Conservation (phyloP, 2,797 vertebrate species). For the Poeciliopsis paucimaculata region DNA sequence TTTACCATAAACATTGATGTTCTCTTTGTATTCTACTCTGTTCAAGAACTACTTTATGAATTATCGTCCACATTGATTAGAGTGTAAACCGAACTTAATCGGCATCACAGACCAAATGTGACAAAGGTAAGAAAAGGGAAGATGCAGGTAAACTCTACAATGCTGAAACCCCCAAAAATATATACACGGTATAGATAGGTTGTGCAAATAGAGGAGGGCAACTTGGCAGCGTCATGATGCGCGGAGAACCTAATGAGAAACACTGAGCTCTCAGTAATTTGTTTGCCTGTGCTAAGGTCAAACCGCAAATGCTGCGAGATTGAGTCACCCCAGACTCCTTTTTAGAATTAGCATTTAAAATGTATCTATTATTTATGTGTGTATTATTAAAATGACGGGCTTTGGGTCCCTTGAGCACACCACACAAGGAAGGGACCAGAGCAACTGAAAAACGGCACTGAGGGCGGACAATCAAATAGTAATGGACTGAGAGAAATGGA, state of each 20-base stretch:
- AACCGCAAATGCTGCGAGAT: conserved; percentile 70
- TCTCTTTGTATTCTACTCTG: background rate
- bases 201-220: conserved; percentile 33
- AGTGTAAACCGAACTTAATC: background rate
- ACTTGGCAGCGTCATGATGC: conserved; percentile 63
- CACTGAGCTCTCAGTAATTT: conserved; percentile 61
- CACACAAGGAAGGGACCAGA: conserved; percentile 31
- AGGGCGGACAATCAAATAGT: conserved; percentile 37
- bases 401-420: conserved; percentile 58
- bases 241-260: conserved; percentile 73
- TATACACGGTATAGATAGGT: background rate
- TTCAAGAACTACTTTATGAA: conserved; percentile 13
- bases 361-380: conserved; percentile 79
- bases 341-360: conserved; percentile 79
- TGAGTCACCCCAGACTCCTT: conserved; percentile 71
- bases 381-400: conserved; percentile 72
- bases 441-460: conserved; percentile 52
- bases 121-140: background rate
- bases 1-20: background rate
- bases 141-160: background rate
- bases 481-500: conserved; percentile 48
- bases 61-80: background rate
- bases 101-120: background rate
- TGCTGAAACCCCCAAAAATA: background rate
- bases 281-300: conserved; percentile 72